Evolutionary conservation across 2,888 invertebrate genomes (phyloP).

Genomic region (Druceiella hillmani): DNA sequence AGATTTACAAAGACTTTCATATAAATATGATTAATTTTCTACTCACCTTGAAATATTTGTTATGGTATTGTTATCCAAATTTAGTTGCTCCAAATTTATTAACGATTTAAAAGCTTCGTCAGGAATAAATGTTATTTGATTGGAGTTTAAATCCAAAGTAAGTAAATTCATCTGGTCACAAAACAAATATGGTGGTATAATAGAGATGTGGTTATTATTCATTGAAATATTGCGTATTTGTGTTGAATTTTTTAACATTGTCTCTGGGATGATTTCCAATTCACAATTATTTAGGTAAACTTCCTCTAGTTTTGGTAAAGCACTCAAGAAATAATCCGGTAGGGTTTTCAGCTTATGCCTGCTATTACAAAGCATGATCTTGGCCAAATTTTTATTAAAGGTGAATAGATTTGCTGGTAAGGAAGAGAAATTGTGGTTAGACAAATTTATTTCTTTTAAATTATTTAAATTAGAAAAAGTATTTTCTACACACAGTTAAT

Average conservation of each 20-base stretch:
- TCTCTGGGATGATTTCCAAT: constrained; percentile 52
- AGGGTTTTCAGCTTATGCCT: constrained; percentile 52
- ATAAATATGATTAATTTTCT: constrained; percentile 22
- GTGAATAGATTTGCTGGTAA: constrained; percentile 56
- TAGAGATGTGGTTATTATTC: constrained; percentile 49
- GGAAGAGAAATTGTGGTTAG: constrained; percentile 59
- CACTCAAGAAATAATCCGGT: constrained; percentile 55
- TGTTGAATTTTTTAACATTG: constrained; percentile 58
- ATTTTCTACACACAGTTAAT: too few relatives aligned
- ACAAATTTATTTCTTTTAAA: constrained; percentile 59
- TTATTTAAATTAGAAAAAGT: constrained; percentile 58
- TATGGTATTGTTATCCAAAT: constrained; percentile 61
- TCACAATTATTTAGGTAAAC: constrained; percentile 55
- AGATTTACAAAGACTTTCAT: too few relatives aligned
- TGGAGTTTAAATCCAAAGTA: constrained; percentile 60
- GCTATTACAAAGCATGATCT: constrained; percentile 53
- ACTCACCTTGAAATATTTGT: constrained; percentile 53
- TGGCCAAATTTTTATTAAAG: constrained; percentile 48
- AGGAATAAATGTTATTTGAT: constrained; percentile 54
- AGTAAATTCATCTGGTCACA: constrained; percentile 56
- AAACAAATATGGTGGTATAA: constrained; percentile 57
- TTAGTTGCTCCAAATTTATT: constrained; percentile 51
- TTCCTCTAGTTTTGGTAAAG: constrained; percentile 50
- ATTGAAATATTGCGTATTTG: constrained; percentile 57
- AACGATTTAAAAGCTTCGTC: constrained; percentile 54